Evolutionary conservation across 2,888 invertebrate species (phyloP), one percentile per base, ranked within the genome.

Genomic region (Halictus ligatus): DNA sequence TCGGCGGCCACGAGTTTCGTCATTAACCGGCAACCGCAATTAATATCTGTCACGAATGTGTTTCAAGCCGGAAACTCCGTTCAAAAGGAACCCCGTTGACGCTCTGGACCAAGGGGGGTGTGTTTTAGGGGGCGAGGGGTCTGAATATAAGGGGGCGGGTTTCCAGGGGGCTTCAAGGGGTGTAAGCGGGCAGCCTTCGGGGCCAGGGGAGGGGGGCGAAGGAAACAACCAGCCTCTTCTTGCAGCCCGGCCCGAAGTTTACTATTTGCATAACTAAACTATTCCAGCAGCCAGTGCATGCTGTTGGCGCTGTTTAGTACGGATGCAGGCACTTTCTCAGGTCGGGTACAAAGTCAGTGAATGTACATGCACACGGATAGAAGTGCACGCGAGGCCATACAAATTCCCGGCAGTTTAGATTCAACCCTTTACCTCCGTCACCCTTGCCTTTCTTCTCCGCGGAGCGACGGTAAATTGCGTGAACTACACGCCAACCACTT

Each of bases 201-300:
- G 35, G 60, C 4, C 5, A 35, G 35, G 54, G 46, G 35, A 35
- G 35, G 76, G 50, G 60, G 60, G 13, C 69, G 67, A 60, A 83
- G 84, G 85, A 88, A 87, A 79, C 86, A 84, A 82, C 78, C 82
- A 58, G 78, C 78, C 79, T 58, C 85, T 85, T 83, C 86, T 86
- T 84, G 85, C 79, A 29, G 21, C 58, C 71, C 3, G 21, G 79
- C 79, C 60, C 72, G 58, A 89, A 92, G 87, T 88, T 92, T 88
- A 87, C 86, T 88, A 90, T 90, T 91, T 90, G 89, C 90, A 88
- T 88, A 92, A 89, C 85, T 88, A 86, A 92, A 90, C 87, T 90
- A 90, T 88, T 86, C 84, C 75, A 82, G 46, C 84, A 81, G 58
- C 50, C 50, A 60, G 78, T 84, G 75, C 74, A 79, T 80, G 88